These are phyloP conservation scores for Pelobates fuscus DNA, from an alignment of 2,113 vertebrate species.

Conservation along the genomic window DNA sequence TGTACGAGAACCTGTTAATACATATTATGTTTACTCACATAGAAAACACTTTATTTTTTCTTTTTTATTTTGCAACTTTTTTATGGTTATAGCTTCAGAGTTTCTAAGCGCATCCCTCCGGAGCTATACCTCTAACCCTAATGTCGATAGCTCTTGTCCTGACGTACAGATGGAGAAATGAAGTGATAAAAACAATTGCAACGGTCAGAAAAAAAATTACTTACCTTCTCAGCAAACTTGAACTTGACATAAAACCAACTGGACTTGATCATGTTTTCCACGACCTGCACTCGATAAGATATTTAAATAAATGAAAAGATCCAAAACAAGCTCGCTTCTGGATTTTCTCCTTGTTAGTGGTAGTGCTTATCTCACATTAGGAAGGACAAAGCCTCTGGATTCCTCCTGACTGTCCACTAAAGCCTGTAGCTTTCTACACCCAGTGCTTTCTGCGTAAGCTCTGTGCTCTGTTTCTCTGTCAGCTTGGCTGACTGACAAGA, in stretches of 20 bases:
- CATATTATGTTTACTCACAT: no score
- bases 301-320: neutral
- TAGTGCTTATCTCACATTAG: neutral
- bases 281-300: slow-evolving; percentile 49
- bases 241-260: slow-evolving; percentile 99
- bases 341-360: slow-evolving; percentile 19
- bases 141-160: no score
- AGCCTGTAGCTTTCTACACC: slow-evolving; percentile 30
- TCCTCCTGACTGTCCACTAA: slow-evolving; percentile 55
- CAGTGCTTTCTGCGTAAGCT: slow-evolving; percentile 52
- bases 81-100: no score
- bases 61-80: no score
- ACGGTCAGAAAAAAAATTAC: slow-evolving; percentile 56
- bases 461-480: slow-evolving; percentile 52
- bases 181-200: no score
- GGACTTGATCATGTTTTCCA: slow-evolving; percentile 92
- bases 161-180: no score
- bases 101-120: no score
- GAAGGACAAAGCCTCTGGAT: slow-evolving; percentile 36
- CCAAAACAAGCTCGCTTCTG: slow-evolving; percentile 2
- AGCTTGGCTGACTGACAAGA: slow-evolving; percentile 80
- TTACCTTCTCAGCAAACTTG: slow-evolving; percentile 95
- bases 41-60: no score
- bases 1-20: no score
- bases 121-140: no score